A percentile compares a stretch with the other conserved stretches of the same genome.
Evolutionary conservation across 2,797 vertebrate species (phyloP).

Genomic region (Macroramphosus scolopax): DNA sequence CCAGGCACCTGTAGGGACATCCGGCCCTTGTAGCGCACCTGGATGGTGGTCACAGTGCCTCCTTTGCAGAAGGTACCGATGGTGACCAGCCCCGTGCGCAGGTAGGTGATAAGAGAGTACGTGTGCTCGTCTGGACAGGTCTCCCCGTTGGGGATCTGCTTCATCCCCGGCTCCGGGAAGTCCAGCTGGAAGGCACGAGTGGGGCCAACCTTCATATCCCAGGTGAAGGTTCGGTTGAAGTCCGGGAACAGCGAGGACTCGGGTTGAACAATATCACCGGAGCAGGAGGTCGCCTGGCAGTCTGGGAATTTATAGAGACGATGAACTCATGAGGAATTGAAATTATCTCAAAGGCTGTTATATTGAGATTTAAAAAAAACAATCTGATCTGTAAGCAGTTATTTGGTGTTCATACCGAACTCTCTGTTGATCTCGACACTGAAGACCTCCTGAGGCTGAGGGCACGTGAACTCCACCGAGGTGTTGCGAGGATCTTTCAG

Average conservation of each 20-base stretch:
- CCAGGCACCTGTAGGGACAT: conserved; percentile 65
- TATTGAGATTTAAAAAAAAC: too few relatives aligned
- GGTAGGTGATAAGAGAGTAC: conserved; percentile 73
- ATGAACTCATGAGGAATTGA: too few relatives aligned
- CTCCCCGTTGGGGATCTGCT: conserved; percentile 78
- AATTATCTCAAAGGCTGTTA: too few relatives aligned
- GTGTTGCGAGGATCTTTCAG: conserved; percentile 29
- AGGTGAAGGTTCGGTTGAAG: conserved; percentile 85
- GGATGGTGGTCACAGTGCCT: conserved; percentile 63
- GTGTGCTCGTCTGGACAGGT: conserved; percentile 78
- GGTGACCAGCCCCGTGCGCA: conserved; percentile 30
- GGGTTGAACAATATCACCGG: conserved; percentile 73
- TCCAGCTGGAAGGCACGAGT: conserved; percentile 76
- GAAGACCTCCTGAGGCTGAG: conserved; percentile 66
- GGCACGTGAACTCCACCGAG: conserved; percentile 70
- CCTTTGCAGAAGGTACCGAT: conserved; percentile 76
- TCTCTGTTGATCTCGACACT: conserved; percentile 69
- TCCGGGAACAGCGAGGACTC: conserved; percentile 70
- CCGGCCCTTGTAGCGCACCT: conserved; percentile 59
- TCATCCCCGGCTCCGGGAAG: conserved; percentile 81
- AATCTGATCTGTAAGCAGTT: background rate
- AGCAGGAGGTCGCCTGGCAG: conserved; percentile 68
- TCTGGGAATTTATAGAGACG: conserved; percentile 46
- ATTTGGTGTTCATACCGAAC: conserved; percentile 61
- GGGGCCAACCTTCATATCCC: conserved; percentile 76